These are phyloP conservation scores for Microcebus jonahi DNA, from an alignment of 2,113 vertebrate species.

Conservation along the genomic window DNA sequence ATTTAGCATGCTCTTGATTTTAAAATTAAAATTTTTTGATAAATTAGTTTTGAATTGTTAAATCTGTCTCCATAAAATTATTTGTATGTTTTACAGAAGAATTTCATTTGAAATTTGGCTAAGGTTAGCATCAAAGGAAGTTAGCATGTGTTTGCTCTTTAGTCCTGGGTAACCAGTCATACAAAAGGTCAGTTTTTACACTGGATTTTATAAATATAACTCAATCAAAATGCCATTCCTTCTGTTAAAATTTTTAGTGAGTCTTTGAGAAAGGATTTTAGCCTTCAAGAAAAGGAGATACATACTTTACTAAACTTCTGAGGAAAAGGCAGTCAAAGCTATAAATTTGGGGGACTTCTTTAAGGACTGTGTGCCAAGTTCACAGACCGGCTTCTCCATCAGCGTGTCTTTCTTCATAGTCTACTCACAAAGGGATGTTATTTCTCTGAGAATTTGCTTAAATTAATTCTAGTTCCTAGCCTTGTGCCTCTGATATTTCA, in stretches of 20 bases:
- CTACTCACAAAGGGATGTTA: background rate
- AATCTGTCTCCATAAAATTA: background rate
- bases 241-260: background rate
- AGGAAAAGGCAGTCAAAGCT: background rate
- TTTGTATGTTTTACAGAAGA: background rate
- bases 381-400: background rate
- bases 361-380: background rate
- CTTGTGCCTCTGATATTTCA: background rate
- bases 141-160: background rate
- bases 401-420: background rate
- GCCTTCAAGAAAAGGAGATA: background rate
- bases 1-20: background rate
- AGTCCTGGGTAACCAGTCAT: too few species aligned
- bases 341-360: background rate
- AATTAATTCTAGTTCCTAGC: background rate
- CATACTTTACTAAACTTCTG: background rate
- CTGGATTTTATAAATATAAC: background rate
- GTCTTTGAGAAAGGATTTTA: background rate
- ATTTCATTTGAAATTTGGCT: background rate
- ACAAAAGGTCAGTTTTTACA: background rate
- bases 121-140: background rate
- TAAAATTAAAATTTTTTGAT: background rate
- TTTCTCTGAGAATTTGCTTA: background rate
- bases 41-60: background rate
- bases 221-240: background rate